Evolutionary conservation across 1,140 invertebrate genomes (phyloP).

Genomic region (Colletes gigas): DNA sequence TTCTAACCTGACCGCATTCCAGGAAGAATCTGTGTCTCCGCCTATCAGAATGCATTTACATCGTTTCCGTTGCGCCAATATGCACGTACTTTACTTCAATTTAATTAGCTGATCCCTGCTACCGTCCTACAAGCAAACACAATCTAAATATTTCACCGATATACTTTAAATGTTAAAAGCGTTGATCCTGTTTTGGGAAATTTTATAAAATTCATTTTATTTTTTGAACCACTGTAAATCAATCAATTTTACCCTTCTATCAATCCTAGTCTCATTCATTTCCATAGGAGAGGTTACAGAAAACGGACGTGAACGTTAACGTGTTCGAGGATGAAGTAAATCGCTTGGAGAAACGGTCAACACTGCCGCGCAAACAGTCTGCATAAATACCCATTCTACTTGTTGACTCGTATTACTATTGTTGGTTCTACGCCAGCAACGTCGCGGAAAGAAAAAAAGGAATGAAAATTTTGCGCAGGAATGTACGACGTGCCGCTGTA

Average conservation of each 20-base stretch:
- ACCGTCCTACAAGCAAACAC: no score
- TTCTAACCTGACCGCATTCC: conserved; percentile 70
- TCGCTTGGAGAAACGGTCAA: not conserved
- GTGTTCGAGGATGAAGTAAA: not conserved
- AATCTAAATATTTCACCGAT: no score
- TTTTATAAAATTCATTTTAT: no score
- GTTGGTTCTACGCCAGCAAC: not conserved
- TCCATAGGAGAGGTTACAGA: no score
- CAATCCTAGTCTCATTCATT: not conserved
- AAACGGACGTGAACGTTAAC: no score
- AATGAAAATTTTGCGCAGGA: not conserved
- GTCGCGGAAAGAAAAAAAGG: not conserved
- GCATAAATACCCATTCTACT: not conserved
- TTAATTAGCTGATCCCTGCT: not conserved
- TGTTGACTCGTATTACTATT: not conserved
- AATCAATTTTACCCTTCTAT: no score
- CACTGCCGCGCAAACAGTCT: not conserved
- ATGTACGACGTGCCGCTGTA: not conserved
- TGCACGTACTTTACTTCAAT: not conserved
- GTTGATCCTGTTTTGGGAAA: no score
- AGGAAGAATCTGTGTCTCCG: conserved; percentile 61
- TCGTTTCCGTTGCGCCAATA: not conserved
- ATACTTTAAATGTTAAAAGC: no score
- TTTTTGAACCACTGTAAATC: no score
- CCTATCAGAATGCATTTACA: conserved; percentile 29